Evolutionary conservation across 2,113 vertebrate genomes (phyloP).

Genomic region (Sterna hirundo): DNA sequence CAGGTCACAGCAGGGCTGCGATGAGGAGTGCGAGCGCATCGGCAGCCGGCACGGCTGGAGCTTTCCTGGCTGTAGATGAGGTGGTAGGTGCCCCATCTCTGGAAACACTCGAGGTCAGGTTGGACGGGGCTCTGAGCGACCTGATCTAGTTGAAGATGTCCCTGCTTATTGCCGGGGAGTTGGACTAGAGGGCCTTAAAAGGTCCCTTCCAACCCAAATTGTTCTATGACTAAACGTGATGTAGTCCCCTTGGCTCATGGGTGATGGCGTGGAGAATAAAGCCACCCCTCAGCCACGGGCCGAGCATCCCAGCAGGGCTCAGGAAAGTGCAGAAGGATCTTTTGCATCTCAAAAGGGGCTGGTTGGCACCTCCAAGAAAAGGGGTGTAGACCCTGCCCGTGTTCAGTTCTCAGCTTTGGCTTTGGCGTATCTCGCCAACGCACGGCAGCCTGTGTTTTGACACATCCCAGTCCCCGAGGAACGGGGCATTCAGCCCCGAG

Average conservation of each 20-base stretch:
- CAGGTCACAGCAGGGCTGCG: not conserved
- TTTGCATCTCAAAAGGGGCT: slow-evolving; percentile 23
- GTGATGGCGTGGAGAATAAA: not conserved
- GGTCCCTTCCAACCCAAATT: not conserved
- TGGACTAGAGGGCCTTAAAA: not conserved
- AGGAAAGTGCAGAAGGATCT: not conserved
- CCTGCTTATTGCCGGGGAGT: not conserved
- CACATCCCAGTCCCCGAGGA: not conserved
- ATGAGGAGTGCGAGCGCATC: fast-evolving
- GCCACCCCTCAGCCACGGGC: fast-evolving
- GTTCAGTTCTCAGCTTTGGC: not conserved
- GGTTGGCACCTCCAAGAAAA: not conserved
- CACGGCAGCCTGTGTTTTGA: not conserved
- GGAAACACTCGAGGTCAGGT: not conserved
- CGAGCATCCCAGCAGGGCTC: fast-evolving
- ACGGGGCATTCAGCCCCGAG: not conserved
- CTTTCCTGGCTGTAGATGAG: not conserved
- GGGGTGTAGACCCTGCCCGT: not conserved
- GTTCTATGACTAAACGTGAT: not conserved
- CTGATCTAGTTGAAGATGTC: not conserved
- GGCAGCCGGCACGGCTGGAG: not conserved
- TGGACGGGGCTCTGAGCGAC: not conserved
- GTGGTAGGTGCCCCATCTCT: not conserved
- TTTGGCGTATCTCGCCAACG: not conserved
- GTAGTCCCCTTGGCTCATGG: not conserved